These are phyloP conservation scores for Helarctos malayanus DNA, from an alignment of 2,797 vertebrate species.

Conservation along the genomic window DNA sequence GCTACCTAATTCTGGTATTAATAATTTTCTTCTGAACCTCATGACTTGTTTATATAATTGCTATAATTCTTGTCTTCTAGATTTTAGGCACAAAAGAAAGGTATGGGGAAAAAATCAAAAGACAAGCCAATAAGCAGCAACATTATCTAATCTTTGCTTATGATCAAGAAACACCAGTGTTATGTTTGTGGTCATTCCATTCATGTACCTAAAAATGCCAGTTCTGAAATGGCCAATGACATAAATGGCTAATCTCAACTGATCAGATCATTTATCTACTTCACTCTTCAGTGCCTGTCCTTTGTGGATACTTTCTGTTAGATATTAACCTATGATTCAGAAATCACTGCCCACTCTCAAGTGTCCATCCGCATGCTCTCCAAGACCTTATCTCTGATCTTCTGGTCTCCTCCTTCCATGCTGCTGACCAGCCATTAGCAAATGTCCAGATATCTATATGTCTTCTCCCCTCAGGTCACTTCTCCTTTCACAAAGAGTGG, in stretches of 20 bases:
- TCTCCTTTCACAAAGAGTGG: neutral
- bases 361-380: too few relatives aligned
- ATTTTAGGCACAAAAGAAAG: neutral
- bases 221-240: neutral
- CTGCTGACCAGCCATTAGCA: neutral
- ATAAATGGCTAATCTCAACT: neutral
- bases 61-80: neutral
- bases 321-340: neutral
- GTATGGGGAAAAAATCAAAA: neutral
- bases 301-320: neutral
- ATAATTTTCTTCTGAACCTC: neutral
- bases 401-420: neutral
- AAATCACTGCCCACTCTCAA: neutral
- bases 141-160: neutral
- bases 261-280: neutral
- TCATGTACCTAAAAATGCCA: neutral
- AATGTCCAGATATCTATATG: neutral
- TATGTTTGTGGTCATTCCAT: neutral
- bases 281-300: neutral
- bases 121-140: neutral
- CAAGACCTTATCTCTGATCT: neutral
- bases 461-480: neutral
- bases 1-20: neutral
- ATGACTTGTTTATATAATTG: neutral
- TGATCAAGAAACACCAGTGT: neutral